Conservation (phyloP, 2,113 vertebrate species). For the Ctenodactylus gundi region DNA sequence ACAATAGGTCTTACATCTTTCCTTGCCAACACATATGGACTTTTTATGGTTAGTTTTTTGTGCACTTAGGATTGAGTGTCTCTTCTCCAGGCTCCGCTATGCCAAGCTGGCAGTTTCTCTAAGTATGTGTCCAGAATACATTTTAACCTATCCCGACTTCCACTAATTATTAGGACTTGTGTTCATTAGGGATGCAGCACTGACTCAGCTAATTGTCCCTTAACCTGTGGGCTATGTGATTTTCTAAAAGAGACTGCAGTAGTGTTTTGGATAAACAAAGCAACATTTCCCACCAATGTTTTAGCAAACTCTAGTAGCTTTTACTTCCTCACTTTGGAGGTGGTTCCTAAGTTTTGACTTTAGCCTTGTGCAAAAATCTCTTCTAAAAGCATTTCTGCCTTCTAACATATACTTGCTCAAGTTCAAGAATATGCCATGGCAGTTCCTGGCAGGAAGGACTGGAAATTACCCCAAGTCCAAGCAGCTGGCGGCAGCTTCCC, state of each 20-base stretch:
- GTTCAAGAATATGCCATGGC: not conserved
- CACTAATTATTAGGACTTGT: not conserved
- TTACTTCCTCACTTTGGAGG: not conserved
- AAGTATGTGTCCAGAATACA: not conserved
- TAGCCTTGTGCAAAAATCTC: not conserved
- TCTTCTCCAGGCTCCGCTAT: not conserved
- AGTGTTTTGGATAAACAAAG: not conserved
- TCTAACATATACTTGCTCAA: not conserved
- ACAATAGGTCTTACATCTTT: too few relatives aligned
- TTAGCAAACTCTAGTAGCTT: not conserved
- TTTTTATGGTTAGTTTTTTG: not conserved
- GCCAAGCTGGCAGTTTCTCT: not conserved
- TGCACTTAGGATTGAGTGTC: not conserved
- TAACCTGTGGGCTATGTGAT: not conserved
- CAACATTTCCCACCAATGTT: not conserved
- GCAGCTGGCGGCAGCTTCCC: not conserved
- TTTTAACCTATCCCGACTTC: not conserved
- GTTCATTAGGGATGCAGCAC: not conserved
- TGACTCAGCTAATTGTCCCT: not conserved
- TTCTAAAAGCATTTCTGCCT: not conserved
- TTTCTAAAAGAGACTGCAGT: not conserved
- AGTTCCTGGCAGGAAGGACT: not conserved
- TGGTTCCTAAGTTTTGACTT: conserved; percentile 3
- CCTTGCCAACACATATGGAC: too few relatives aligned
- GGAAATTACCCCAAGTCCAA: not conserved